Evolutionary conservation across 2,113 vertebrate species (phyloP).

Genomic region (Zosterops pallidus): DNA sequence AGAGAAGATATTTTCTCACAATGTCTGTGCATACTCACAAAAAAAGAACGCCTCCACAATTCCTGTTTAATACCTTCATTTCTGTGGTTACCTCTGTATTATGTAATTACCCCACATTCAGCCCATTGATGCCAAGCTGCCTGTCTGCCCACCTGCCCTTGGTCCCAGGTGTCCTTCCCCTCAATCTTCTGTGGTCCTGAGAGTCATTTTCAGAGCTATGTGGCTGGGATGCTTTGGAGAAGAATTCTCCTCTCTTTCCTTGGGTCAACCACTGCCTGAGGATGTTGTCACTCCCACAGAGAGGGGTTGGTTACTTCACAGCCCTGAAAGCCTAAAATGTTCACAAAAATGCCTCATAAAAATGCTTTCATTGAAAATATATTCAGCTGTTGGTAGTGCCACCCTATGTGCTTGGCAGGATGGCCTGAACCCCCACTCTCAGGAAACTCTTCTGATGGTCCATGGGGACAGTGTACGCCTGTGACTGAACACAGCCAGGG

Average conservation of each 20-base stretch:
- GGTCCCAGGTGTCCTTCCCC: fast-evolving
- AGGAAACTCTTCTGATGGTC: not conserved
- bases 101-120: not conserved
- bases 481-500: not conserved
- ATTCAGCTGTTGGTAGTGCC: fast-evolving
- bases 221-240: not conserved
- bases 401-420: too few species aligned
- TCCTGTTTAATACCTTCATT: not conserved
- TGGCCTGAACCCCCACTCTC: not conserved
- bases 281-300: not conserved
- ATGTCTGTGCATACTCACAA: not conserved
- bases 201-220: fast-evolving
- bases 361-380: not conserved
- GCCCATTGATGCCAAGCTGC: not conserved
- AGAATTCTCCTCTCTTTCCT: not conserved
- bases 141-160: not conserved
- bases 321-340: not conserved
- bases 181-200: not conserved
- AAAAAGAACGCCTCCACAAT: not conserved
- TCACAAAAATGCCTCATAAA: not conserved
- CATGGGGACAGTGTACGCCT: fast-evolving
- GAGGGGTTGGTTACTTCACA: fast-evolving
- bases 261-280: not conserved
- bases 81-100: not conserved
- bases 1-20: not conserved